These are phyloP conservation scores for Platorchestia sp. DNA, from an alignment of 1,140 invertebrate species.

Conservation along the genomic window DNA sequence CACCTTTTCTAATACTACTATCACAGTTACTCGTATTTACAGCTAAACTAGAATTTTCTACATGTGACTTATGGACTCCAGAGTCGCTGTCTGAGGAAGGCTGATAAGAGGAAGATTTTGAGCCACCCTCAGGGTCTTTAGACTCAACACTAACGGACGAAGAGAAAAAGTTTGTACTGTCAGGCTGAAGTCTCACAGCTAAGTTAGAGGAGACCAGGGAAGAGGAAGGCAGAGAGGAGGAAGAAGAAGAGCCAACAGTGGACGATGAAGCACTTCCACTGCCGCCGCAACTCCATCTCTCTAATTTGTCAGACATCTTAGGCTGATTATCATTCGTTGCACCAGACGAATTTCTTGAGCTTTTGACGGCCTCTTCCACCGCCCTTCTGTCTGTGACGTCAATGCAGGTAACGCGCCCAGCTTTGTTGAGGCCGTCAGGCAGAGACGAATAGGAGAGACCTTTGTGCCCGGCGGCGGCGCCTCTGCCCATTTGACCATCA, in stretches of 20 bases:
- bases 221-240: constrained; percentile 42
- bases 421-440: constrained; percentile 59
- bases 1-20: constrained; percentile 66
- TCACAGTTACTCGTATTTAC: constrained; percentile 66
- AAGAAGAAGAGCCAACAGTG: background rate
- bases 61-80: constrained; percentile 51
- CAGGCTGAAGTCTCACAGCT: constrained; percentile 58
- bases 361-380: constrained; percentile 66
- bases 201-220: constrained; percentile 43
- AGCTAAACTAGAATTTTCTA: constrained; percentile 54
- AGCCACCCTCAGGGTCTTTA: constrained; percentile 50
- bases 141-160: constrained; percentile 55
- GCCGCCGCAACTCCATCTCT: constrained; percentile 38
- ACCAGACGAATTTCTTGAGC: constrained; percentile 64
- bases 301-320: constrained; percentile 43
- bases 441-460: constrained; percentile 8
- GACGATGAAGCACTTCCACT: background rate
- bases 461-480: background rate
- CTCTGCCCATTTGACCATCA: constrained; percentile 50
- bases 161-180: constrained; percentile 67
- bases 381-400: constrained; percentile 67
- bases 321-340: constrained; percentile 40
- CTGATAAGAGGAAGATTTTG: constrained; percentile 39
- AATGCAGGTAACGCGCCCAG: constrained; percentile 65
- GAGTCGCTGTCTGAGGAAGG: constrained; percentile 29